phyloP scores from a whole-genome alignment of 2,113 vertebrate species.

The Crotalus helleri region DNA sequence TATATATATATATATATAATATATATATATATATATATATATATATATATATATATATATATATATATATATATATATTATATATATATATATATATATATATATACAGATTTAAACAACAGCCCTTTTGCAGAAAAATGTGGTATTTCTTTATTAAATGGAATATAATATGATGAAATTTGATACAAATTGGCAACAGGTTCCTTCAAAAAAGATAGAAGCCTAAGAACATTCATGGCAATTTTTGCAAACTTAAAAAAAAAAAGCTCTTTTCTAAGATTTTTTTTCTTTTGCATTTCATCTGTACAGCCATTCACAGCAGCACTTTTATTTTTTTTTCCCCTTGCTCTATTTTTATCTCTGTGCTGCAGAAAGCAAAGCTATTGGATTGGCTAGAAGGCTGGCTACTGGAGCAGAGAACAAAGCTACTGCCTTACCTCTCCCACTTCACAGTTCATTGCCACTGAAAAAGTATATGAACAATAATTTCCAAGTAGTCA shows the following conservation, averaged over 20 bases:
- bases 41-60: too few species aligned
- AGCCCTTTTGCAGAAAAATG: not conserved
- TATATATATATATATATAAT: too few species aligned
- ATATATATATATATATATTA: not conserved
- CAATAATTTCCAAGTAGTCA: not conserved
- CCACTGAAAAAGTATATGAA: not conserved
- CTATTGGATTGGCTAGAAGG: not conserved
- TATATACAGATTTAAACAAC: conserved; percentile 5
- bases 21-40: too few species aligned
- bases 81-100: too few species aligned
- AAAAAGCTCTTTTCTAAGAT: conserved; percentile 2
- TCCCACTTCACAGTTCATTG: not conserved
- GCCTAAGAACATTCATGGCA: not conserved
- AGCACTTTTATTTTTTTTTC: not conserved
- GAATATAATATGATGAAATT: not conserved
- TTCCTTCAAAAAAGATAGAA: not conserved
- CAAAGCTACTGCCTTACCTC: not conserved
- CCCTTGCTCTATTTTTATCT: not conserved
- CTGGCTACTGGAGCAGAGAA: not conserved
- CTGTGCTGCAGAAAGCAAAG: not conserved
- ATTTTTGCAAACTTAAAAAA: conserved; percentile 6
- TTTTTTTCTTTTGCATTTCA: not conserved
- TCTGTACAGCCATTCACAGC: not conserved
- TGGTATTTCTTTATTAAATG: not conserved
- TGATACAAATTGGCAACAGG: not conserved